These are phyloP conservation scores for Sturnus vulgaris DNA, from an alignment of 2,113 vertebrate species.

Conservation along the genomic window DNA sequence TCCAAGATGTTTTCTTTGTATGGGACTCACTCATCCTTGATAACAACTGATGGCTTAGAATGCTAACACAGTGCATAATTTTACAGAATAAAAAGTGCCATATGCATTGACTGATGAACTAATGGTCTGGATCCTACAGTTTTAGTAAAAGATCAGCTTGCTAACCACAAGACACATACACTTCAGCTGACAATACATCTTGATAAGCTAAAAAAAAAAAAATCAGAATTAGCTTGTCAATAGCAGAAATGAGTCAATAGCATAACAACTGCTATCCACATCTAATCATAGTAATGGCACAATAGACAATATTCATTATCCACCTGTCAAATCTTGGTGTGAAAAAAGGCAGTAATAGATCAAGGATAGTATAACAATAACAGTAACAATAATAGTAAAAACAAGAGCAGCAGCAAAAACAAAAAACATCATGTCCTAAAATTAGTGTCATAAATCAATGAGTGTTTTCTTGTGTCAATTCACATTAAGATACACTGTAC, in stretches of 20 bases:
- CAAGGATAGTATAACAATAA: constrained; percentile 38
- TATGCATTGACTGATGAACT: not conserved
- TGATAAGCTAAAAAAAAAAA: constrained; percentile 57
- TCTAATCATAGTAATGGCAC: constrained; percentile 62
- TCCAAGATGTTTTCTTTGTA: not conserved
- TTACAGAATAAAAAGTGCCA: not conserved
- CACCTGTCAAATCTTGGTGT: constrained; percentile 64
- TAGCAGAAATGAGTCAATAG: constrained; percentile 65
- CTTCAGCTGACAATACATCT: constrained; percentile 50
- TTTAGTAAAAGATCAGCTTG: not conserved
- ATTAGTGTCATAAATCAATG: constrained; percentile 72
- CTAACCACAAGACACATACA: not conserved
- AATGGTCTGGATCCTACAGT: not conserved
- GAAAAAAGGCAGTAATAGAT: constrained; percentile 66
- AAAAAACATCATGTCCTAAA: constrained; percentile 48
- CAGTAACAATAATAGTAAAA: not conserved
- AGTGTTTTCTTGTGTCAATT: constrained; percentile 69
- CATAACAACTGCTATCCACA: constrained; percentile 51
- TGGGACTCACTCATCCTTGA: not conserved
- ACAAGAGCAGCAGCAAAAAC: not conserved
- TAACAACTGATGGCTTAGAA: not conserved
- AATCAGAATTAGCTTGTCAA: constrained; percentile 63
- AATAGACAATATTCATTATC: constrained; percentile 73
- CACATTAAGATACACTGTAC: constrained; percentile 62
- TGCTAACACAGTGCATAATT: not conserved